Conservation (phyloP, 1,140 invertebrate species). For the Zaprionus lachaisei region DNA sequence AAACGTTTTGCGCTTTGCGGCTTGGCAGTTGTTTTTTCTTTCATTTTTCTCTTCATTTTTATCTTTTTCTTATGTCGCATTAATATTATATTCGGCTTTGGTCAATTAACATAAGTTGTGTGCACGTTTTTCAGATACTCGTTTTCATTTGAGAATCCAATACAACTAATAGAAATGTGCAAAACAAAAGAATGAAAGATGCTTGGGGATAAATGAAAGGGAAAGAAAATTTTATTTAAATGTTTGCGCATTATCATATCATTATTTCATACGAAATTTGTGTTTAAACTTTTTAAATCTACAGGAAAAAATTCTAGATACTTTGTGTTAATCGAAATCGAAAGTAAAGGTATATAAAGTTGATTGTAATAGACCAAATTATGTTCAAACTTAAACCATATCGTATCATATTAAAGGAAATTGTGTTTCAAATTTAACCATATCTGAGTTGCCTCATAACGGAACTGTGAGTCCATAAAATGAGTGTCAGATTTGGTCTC, state of each 20-base stretch:
- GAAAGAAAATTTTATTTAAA: background rate
- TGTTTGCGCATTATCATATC: background rate
- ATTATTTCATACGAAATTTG: constrained; percentile 5
- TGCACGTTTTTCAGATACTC: constrained; percentile 47
- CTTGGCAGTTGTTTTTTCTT: constrained; percentile 7
- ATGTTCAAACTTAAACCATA: background rate
- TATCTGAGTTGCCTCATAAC: background rate
- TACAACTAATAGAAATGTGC: constrained; percentile 26
- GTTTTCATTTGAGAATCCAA: constrained; percentile 27
- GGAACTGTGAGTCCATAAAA: background rate
- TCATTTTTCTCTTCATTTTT: background rate
- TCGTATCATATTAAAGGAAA: background rate
- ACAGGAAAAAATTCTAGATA: background rate
- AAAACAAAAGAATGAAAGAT: constrained; percentile 28
- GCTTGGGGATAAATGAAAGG: background rate
- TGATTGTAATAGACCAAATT: background rate
- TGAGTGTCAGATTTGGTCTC: background rate
- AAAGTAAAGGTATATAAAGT: background rate
- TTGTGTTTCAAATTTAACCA: background rate
- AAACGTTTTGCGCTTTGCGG: constrained; percentile 56
- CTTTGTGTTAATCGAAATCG: background rate
- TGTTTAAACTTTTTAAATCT: constrained; percentile 14
- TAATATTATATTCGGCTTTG: constrained; percentile 63
- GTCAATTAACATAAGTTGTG: constrained; percentile 71
- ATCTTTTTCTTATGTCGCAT: constrained; percentile 54